phyloP scores from a whole-genome alignment of 2,888 invertebrate species.

The Camponotus fellah region DNA sequence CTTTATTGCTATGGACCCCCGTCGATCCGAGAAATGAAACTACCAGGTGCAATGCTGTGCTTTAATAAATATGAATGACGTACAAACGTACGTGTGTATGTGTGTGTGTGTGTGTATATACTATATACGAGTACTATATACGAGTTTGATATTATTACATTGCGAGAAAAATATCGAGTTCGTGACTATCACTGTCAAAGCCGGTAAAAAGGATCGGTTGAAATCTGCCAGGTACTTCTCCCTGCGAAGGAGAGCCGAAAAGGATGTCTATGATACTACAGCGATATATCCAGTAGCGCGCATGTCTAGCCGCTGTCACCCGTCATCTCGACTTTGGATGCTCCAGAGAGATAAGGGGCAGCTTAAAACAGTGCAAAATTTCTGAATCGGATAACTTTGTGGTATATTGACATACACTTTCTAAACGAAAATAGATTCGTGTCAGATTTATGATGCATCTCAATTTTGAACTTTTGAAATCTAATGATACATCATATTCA shows the following conservation, averaged over 20 bases:
- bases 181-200: conserved; percentile 2
- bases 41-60: background rate
- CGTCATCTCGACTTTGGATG: conserved; percentile 48
- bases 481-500: background rate
- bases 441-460: background rate
- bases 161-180: background rate
- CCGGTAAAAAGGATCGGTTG: background rate
- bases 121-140: background rate
- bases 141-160: background rate
- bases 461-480: background rate
- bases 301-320: conserved; percentile 47
- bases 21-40: conserved; percentile 5
- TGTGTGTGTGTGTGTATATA: background rate
- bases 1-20: conserved; percentile 11
- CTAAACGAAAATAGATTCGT: conserved; percentile 13
- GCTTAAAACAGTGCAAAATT: conserved; percentile 21
- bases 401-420: conserved; percentile 27
- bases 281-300: conserved; percentile 4
- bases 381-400: conserved; percentile 25
- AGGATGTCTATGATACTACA: conserved; percentile 14
- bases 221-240: background rate
- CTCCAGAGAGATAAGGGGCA: conserved; percentile 20
- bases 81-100: background rate
- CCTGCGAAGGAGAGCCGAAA: conserved; percentile 17
- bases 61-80: conserved; percentile 10